Conservation (phyloP, 2,113 vertebrate species). For the Telmatochromis sp. region DNA sequence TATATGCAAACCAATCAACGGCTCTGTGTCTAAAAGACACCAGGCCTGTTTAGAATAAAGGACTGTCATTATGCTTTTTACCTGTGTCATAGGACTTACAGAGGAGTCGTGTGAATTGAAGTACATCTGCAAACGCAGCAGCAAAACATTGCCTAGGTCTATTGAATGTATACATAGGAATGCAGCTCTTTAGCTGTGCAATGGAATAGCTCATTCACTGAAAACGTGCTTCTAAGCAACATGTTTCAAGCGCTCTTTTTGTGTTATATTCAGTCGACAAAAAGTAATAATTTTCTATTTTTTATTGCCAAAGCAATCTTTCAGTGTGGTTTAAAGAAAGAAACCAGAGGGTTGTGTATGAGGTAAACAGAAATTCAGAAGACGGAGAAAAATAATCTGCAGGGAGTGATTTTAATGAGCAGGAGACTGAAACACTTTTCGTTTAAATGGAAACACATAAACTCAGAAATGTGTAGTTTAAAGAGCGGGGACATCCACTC, state of each 20-base stretch:
- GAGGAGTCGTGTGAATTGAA: background rate
- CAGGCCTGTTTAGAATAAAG: background rate
- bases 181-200: background rate
- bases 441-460: background rate
- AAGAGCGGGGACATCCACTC: background rate
- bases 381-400: background rate
- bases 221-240: conserved; percentile 18
- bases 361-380: background rate
- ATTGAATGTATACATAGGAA: conserved; percentile 55
- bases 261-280: background rate
- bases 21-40: conserved; percentile 41
- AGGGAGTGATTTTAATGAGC: background rate
- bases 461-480: background rate
- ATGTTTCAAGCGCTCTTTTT: conserved; percentile 20
- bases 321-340: background rate
- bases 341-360: background rate
- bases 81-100: background rate
- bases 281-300: conserved; percentile 10
- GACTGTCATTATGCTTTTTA: conserved; percentile 5
- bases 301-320: conserved; percentile 52
- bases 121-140: conserved; percentile 17
- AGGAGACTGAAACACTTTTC: background rate
- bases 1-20: conserved; percentile 63
- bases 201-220: conserved; percentile 7
- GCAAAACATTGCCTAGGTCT: conserved; percentile 29